phyloP scores from a whole-genome alignment of 2,797 vertebrate genomes.

The Rhinichthys osculus region DNA sequence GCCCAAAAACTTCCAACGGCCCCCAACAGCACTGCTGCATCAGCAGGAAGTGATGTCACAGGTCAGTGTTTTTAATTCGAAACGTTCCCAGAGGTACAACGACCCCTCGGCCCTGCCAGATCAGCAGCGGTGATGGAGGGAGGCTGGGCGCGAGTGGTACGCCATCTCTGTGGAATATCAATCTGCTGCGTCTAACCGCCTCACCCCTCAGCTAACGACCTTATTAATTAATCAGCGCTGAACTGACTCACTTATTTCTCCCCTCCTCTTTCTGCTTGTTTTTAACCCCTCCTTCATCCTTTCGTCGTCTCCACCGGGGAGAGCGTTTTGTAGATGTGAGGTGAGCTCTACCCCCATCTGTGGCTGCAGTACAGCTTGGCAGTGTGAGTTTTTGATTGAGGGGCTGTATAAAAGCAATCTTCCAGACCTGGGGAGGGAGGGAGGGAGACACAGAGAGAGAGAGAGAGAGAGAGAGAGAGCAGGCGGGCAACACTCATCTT shows the following conservation, averaged over 20 bases:
- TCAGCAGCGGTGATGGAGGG: conserved; percentile 67
- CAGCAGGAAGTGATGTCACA: conserved; percentile 75
- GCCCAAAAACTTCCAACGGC: conserved; percentile 21
- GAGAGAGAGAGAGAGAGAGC: background rate
- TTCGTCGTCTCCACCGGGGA: conserved; percentile 1
- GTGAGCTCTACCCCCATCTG: conserved; percentile 53
- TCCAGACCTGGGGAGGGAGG: conserved; percentile 50
- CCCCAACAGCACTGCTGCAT: conserved; percentile 70
- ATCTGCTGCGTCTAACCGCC: conserved; percentile 60
- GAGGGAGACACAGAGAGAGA: background rate
- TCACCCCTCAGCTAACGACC: conserved; percentile 50
- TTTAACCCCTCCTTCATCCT: conserved; percentile 51
- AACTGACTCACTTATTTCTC: conserved; percentile 19
- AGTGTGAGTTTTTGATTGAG: conserved; percentile 68
- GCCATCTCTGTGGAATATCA: conserved; percentile 70
- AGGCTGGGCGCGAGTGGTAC: conserved; percentile 62
- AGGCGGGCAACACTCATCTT: conserved; percentile 36
- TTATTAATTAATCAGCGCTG: conserved; percentile 62
- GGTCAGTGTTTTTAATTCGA: conserved; percentile 74
- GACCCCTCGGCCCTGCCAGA: conserved; percentile 73
- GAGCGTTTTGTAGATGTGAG: conserved; percentile 40
- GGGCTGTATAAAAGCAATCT: conserved; percentile 74
- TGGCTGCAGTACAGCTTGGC: conserved; percentile 61
- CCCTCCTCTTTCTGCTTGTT: conserved; percentile 7
- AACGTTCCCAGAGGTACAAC: conserved; percentile 61